Percentiles rank a stretch among this genome's conserved stretches.
Evolutionary conservation across 2,113 vertebrate genomes (phyloP).

Genomic region (Cebus imitator): DNA sequence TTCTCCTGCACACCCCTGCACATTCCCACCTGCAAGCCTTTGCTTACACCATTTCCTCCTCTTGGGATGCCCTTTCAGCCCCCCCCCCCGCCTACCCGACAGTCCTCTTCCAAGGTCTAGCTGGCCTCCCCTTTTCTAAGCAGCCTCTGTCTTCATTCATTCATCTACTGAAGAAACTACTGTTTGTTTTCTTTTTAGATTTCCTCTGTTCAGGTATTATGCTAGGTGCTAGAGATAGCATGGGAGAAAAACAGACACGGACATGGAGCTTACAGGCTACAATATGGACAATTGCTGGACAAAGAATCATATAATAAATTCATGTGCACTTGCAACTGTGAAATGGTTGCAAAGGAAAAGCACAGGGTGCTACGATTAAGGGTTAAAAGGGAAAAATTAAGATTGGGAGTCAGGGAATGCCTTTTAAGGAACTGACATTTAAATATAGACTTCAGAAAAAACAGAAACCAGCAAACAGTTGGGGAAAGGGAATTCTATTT

Average conservation of each 20-base stretch:
- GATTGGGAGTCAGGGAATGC: background rate
- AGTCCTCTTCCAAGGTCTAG: background rate
- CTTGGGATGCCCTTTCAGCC: background rate
- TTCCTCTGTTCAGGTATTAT: background rate
- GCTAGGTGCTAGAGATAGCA: background rate
- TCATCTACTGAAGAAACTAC: background rate
- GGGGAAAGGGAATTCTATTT: background rate
- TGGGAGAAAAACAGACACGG: background rate
- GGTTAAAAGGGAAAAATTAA: background rate
- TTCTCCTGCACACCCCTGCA: background rate
- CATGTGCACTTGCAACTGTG: background rate
- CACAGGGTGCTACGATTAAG: rapidly evolving
- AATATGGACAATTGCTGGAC: rapidly evolving
- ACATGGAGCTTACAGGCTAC: background rate
- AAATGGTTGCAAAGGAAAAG: background rate
- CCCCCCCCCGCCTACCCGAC: background rate
- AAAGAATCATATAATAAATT: rapidly evolving
- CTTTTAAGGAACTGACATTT: background rate
- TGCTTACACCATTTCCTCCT: background rate
- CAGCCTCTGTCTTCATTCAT: background rate
- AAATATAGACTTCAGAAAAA: background rate
- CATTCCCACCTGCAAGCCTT: background rate
- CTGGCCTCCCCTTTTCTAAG: background rate
- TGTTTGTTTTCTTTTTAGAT: background rate
- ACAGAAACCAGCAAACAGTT: background rate